Base-by-base conservation (phyloP, 2,888 invertebrate genomes). In the Rhodophaea formosa region DNA sequence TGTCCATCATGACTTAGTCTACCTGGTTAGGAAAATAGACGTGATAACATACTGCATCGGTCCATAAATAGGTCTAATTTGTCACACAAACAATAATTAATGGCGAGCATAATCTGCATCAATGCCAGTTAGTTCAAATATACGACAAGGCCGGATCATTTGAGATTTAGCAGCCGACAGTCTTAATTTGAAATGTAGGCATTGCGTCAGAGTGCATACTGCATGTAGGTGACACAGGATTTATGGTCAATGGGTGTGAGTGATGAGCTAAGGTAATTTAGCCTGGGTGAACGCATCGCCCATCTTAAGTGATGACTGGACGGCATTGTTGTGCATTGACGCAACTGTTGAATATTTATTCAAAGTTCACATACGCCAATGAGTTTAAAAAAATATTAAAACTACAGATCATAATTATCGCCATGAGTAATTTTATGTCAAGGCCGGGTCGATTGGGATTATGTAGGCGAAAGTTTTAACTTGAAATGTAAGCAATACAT, bases 81-180 rank as follows among this genome's bases (percentile, higher is more conserved):
- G 69, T 77, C 65, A 58, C 63, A 73, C 66, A 60, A 65, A 70
- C 56, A 67, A 62, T 76, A 77, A 78, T 79, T 76, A 74, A 57
- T 43, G 49, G 64, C 67, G 62, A 60, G 55, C 59, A 68, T 60
- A 70, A 65, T 64, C 62, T 51, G 61, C 56, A 57, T 32, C 58
- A 59, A 57, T 67, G 67, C 70, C 72, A 75, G 77, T 72, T 70
- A 72, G 8, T 16, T 15, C 64, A 74, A 72, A 71, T 72, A 74
- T 60, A 63, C 65, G 72, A 70, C 78, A 74, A 74, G 78, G 75
- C 57, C 60, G 59, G 54, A 62, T 60, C 61, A 61, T 69, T 61
- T 61, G 62, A 68, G 62, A 64, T 61, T 62, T 67, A 46, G 53
- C 60, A 56, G 43, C 57, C 58, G 59, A 63, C 59, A 61, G 57